Evolutionary conservation across 2,888 invertebrate genomes (phyloP).

Genomic region (Aphidius colemani): DNA sequence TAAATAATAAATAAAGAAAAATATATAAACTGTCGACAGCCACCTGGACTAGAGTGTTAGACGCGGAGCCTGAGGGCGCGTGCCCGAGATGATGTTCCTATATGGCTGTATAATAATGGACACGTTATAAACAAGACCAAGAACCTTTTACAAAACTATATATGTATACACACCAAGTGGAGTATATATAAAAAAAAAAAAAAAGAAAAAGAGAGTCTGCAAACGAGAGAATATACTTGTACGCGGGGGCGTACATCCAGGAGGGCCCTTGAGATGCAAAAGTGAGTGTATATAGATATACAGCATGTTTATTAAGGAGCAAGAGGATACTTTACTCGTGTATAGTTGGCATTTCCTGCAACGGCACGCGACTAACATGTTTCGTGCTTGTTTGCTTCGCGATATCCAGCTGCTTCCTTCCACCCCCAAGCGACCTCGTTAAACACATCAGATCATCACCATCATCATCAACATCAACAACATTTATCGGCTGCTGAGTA

Average conservation of each 20-base stretch:
- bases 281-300: conserved; percentile 42
- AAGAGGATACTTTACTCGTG: conserved; percentile 38
- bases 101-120: no score
- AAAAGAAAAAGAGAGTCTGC: background rate
- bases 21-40: conserved; percentile 16
- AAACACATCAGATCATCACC: conserved; percentile 16
- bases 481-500: no score
- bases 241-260: conserved; percentile 29
- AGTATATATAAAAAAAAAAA: background rate
- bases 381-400: conserved; percentile 42
- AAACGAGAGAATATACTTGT: conserved; percentile 16
- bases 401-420: conserved; percentile 55
- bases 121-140: conserved; percentile 28
- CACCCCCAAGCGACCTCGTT: conserved; percentile 33
- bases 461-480: no score
- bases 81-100: conserved; percentile 24
- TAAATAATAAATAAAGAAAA: background rate
- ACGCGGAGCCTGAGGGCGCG: conserved; percentile 17
- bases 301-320: conserved; percentile 39
- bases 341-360: conserved; percentile 45
- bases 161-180: conserved; percentile 2
- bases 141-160: background rate
- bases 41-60: conserved; percentile 25
- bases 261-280: conserved; percentile 34
- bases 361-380: conserved; percentile 50